phyloP scores from a whole-genome alignment of 2,113 vertebrate genomes.

The Microcebus jonahi region DNA sequence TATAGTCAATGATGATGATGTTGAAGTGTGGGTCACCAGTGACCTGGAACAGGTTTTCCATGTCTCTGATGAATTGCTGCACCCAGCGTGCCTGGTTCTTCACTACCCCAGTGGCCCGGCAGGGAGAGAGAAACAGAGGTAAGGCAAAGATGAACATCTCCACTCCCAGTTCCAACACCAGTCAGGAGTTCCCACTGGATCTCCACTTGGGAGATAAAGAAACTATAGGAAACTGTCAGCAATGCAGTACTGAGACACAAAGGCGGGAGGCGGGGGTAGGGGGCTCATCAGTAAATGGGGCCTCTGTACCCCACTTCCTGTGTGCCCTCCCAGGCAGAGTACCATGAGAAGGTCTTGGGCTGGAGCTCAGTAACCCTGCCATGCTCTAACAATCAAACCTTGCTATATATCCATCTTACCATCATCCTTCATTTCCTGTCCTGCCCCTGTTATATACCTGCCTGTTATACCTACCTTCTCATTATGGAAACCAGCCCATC shows the following conservation, averaged over 20 bases:
- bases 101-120: slow-evolving; percentile 83
- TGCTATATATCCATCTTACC: accelerated
- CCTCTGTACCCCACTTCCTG: not conserved
- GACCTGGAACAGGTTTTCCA: slow-evolving; percentile 89
- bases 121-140: not conserved
- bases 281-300: accelerated
- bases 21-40: slow-evolving; percentile 91
- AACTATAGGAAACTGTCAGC: not conserved
- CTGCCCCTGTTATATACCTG: not conserved
- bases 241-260: accelerated
- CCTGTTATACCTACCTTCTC: not conserved
- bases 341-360: not conserved
- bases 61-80: slow-evolving; percentile 93
- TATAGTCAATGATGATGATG: slow-evolving; percentile 93
- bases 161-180: accelerated
- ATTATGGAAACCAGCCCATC: not conserved
- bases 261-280: no score
- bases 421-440: not conserved
- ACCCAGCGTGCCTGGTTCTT: slow-evolving; percentile 99
- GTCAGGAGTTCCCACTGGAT: not conserved
- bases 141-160: not conserved
- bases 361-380: not conserved
- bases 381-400: not conserved
- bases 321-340: not conserved
- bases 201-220: not conserved